Conservation (phyloP, 2,113 vertebrate species). For the Corynorhinus townsendii region DNA sequence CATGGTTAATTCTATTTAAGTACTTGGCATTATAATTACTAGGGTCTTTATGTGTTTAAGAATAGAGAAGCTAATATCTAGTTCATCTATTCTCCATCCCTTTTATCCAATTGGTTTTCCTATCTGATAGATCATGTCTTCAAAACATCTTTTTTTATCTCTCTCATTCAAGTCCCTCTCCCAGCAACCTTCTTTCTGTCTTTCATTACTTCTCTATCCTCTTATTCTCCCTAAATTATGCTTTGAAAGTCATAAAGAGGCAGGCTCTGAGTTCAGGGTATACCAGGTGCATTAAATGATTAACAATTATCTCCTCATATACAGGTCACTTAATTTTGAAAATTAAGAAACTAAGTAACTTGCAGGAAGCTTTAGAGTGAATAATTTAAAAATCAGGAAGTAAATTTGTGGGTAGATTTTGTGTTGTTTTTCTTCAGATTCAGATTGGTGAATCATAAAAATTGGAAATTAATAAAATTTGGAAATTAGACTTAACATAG, state of each 20-base stretch:
- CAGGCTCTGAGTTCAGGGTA: background rate
- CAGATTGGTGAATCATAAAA: background rate
- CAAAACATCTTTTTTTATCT: background rate
- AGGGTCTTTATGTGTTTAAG: background rate
- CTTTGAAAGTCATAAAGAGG: background rate
- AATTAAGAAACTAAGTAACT: background rate
- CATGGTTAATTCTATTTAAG: background rate
- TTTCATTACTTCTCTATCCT: background rate
- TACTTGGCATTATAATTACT: background rate
- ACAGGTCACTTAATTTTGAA: background rate
- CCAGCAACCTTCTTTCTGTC: background rate
- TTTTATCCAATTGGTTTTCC: background rate
- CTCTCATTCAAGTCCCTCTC: background rate
- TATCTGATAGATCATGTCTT: background rate
- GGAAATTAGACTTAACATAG: background rate
- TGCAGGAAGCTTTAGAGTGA: background rate
- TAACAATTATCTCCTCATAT: background rate
- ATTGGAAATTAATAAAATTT: background rate
- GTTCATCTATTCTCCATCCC: background rate
- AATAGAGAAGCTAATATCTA: background rate
- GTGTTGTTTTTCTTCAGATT: background rate
- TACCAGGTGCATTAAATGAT: background rate
- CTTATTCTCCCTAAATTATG: background rate
- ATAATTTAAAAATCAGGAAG: background rate
- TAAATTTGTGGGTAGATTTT: background rate